Evolutionary conservation across 2,797 vertebrate species (phyloP), one percentile per base, ranked within the genome.

Genomic region (Macropus fuliginosus): DNA sequence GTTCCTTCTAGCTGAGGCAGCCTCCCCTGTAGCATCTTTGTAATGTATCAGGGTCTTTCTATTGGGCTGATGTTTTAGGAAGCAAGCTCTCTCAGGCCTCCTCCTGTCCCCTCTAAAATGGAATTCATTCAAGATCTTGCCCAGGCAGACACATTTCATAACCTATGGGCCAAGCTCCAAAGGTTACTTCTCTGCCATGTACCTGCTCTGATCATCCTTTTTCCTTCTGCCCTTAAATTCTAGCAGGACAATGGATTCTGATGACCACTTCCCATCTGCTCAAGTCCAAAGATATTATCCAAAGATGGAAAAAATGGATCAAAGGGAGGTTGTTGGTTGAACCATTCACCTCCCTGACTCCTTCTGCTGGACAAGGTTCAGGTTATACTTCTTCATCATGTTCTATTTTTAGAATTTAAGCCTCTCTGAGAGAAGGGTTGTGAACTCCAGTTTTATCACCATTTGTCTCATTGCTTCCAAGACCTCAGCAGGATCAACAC

Each of bases 341-440:
- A 18, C 6, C 55, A 27, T 66, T 89, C n/a, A 9, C 14, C 28
- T 40, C 55, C 40, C 4, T 54, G 52, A 91, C 56, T 66, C 18
- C 93, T 62, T 6, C 9, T 55, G 34, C 56, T 95, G 66, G 12
- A 89, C 59, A 89, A 56, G 14, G 92, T 94, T 54, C 56, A 91
- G 54, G 81, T 89, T 52, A 28, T 46, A 46, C 28, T 94, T 95
- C 52, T 87, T 94, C 91, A 57, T 92, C 34, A 90, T 74, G 46
- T 66, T 24, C 95, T 57, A 74, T 55, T 93, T 93, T 92, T 81
- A 94, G 93, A 87, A 56, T 16, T 29, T 56, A 94, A 91, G 21
- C 40, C 59, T 40, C 81, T 91, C 55, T 40, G 92, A 90, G 56
- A 66, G 50, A 16, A 16, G 50, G n/a, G 50, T 5, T 14, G 14